phyloP scores from a whole-genome alignment of 53 echinoderm and acorn worm genomes.

The Arbacia lixula region DNA sequence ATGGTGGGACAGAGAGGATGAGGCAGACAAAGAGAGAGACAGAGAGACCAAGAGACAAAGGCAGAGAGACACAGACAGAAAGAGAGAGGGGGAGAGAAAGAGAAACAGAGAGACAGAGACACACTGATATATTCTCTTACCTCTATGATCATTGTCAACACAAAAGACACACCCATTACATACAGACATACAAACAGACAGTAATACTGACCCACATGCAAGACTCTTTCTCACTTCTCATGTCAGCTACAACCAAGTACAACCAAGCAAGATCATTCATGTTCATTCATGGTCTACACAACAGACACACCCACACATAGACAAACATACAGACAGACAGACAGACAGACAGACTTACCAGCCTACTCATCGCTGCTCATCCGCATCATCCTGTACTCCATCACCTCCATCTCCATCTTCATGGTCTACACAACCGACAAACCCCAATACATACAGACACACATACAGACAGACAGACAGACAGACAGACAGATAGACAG shows the following conservation, averaged over 20 bases:
- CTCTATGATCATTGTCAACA: too few relatives aligned
- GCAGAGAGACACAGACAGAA: background rate
- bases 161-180: too few relatives aligned
- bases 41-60: background rate
- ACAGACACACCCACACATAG: too few relatives aligned
- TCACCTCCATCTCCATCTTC: conserved; percentile 94
- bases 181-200: too few relatives aligned
- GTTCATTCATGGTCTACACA: background rate
- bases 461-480: too few relatives aligned
- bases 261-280: background rate
- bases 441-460: too few relatives aligned
- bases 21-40: background rate
- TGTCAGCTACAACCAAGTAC: too few relatives aligned
- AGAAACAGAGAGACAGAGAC: background rate
- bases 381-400: conserved; percentile 92
- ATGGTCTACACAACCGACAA: background rate
- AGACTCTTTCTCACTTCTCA: too few relatives aligned
- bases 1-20: background rate
- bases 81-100: background rate
- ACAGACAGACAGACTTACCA: conserved; percentile 76
- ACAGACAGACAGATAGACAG: too few relatives aligned
- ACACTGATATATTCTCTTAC: background rate
- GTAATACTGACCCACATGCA: too few relatives aligned
- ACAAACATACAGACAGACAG: too few relatives aligned
- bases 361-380: conserved; percentile 91